Conservation (phyloP, 1,140 invertebrate species). For the Anastrepha obliqua region DNA sequence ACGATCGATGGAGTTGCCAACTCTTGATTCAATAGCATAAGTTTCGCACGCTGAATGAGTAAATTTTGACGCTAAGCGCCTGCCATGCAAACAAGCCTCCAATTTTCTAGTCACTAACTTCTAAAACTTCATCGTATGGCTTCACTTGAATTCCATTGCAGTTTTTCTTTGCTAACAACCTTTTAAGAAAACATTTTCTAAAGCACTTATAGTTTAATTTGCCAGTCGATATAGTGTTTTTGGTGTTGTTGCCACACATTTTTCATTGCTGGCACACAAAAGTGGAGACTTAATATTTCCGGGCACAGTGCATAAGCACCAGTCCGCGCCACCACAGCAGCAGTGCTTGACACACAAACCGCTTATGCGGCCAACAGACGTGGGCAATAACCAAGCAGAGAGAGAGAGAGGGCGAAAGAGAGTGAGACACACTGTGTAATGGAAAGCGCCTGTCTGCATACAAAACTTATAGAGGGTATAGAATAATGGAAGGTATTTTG, state of each 20-base stretch:
- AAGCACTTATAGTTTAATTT: slow-evolving; percentile 47
- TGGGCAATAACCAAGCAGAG: neutral
- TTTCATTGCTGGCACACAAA: neutral
- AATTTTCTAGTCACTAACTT: neutral
- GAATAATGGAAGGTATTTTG: neutral
- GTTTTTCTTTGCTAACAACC: slow-evolving; percentile 23
- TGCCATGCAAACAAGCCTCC: neutral
- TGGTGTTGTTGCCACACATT: neutral
- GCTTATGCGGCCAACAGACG: neutral
- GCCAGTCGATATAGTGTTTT: neutral
- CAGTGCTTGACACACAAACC: slow-evolving; percentile 16
- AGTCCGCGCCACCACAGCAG: neutral
- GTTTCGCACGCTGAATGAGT: too few relatives aligned
- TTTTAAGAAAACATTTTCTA: slow-evolving; percentile 42
- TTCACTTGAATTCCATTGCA: neutral
- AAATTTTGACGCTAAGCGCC: too few relatives aligned
- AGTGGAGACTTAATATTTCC: slow-evolving; percentile 30
- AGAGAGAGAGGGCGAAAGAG: neutral
- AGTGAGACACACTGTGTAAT: neutral
- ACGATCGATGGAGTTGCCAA: too few relatives aligned
- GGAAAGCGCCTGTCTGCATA: neutral
- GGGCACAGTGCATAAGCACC: neutral
- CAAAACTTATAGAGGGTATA: too few relatives aligned
- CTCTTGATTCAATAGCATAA: too few relatives aligned
- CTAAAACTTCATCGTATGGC: neutral